These are phyloP conservation scores for Brenthis hecate DNA, from an alignment of 2,888 invertebrate species.

Conservation along the genomic window DNA sequence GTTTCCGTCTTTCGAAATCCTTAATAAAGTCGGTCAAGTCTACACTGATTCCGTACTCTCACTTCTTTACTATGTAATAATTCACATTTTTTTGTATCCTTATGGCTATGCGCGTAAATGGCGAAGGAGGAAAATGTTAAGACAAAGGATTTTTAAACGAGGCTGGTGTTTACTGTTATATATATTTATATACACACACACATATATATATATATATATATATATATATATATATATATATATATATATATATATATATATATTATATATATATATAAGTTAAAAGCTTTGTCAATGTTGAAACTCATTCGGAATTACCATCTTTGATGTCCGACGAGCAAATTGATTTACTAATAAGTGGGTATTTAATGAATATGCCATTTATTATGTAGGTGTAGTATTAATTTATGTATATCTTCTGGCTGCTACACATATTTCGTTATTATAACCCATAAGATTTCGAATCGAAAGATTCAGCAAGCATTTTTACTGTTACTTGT, in stretches of 20 bases:
- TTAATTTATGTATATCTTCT: no score
- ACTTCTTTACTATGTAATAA: slow-evolving; percentile 20
- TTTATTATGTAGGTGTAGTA: no score
- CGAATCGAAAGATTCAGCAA: no score
- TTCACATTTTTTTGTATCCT: slow-evolving; percentile 17
- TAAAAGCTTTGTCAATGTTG: slow-evolving; percentile 10
- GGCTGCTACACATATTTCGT: no score
- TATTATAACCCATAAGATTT: no score
- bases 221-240: no score
- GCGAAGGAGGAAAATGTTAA: slow-evolving; percentile 17
- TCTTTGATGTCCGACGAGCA: background rate
- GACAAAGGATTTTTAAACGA: slow-evolving; percentile 21
- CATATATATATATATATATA: no score
- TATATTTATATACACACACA: no score
- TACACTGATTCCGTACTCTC: slow-evolving; percentile 24
- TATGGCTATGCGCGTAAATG: slow-evolving; percentile 13
- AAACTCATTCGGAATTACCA: background rate
- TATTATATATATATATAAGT: background rate
- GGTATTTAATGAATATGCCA: no score
- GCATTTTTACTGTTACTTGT: no score
- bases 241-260: no score
- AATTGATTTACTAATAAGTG: background rate
- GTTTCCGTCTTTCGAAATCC: slow-evolving; percentile 44
- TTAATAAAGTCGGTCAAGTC: slow-evolving; percentile 35
- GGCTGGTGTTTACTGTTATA: slow-evolving; percentile 5